These are phyloP conservation scores for Periphyllus acericola DNA, from an alignment of 2,888 invertebrate genomes.

Conservation along the genomic window DNA sequence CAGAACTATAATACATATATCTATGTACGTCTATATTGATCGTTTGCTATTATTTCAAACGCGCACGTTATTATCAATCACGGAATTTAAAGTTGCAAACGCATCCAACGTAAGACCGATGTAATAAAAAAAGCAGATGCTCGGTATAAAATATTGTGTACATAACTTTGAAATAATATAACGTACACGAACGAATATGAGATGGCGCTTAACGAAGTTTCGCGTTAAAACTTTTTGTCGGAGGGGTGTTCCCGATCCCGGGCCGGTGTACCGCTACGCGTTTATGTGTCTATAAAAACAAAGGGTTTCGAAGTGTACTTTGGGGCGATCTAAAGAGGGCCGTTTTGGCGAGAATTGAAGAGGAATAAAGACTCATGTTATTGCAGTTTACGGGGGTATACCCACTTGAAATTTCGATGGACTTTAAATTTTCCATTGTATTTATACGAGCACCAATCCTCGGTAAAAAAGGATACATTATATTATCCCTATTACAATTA, in stretches of 20 bases:
- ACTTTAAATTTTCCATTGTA: slow-evolving; percentile 18
- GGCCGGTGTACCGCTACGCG: background rate
- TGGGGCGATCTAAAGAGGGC: slow-evolving; percentile 42
- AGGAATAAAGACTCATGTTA: background rate
- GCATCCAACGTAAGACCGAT: background rate
- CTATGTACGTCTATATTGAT: too few species aligned
- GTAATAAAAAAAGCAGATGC: background rate
- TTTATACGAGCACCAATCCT: background rate
- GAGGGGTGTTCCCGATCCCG: background rate
- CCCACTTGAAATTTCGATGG: slow-evolving; percentile 17
- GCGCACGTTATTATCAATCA: too few species aligned
- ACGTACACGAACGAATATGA: slow-evolving; percentile 1
- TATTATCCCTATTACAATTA: too few species aligned
- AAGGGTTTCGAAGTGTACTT: slow-evolving; percentile 44
- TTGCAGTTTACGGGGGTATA: slow-evolving; percentile 2
- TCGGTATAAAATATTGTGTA: background rate
- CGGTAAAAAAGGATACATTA: too few species aligned
- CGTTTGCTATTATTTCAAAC: too few species aligned
- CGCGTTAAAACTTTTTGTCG: slow-evolving; percentile 20
- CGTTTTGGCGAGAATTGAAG: background rate
- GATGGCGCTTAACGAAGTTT: slow-evolving; percentile 28
- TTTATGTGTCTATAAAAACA: slow-evolving; percentile 58
- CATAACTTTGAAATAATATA: background rate
- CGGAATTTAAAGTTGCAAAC: too few species aligned
- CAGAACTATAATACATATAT: background rate